These are phyloP conservation scores for Aphaenogaster ashmeadi DNA, from an alignment of 1,140 invertebrate species.

Conservation along the genomic window DNA sequence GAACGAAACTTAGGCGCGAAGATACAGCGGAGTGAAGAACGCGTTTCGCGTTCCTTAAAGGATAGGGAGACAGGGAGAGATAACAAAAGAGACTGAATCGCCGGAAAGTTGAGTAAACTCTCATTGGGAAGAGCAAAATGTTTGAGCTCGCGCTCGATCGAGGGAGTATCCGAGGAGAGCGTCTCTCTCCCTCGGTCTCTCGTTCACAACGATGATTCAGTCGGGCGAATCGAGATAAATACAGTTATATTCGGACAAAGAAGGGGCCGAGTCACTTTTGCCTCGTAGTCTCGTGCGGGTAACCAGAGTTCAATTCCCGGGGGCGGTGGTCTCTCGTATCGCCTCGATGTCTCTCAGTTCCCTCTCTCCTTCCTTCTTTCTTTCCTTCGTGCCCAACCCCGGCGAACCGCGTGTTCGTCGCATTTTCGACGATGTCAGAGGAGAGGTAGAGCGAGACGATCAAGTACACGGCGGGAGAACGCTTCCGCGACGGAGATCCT, in stretches of 20 bases:
- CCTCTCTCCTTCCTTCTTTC: background rate
- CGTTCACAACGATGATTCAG: conserved; percentile 62
- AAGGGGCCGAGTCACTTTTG: conserved; percentile 63
- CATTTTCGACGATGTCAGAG: conserved; percentile 24
- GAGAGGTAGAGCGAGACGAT: conserved; percentile 18
- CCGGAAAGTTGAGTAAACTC: conserved; percentile 50
- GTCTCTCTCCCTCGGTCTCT: conserved; percentile 14
- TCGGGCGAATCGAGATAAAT: conserved; percentile 66
- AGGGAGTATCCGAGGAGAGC: background rate
- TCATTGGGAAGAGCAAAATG: conserved; percentile 29
- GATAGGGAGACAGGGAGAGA: background rate
- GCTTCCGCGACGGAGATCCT: conserved; percentile 15
- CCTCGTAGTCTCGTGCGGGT: conserved; percentile 45
- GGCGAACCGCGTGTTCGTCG: background rate
- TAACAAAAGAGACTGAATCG: conserved; percentile 16
- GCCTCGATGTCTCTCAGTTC: conserved; percentile 6
- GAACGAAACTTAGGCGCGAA: background rate
- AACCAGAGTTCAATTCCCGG: conserved; percentile 67
- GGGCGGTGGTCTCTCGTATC: conserved; percentile 53
- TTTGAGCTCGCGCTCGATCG: conserved; percentile 51
- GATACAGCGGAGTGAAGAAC: background rate
- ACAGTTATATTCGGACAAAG: conserved; percentile 71
- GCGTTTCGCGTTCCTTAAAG: background rate
- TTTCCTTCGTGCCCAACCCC: background rate
- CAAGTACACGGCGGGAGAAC: background rate